These are phyloP conservation scores for Hemaris fuciformis DNA, from an alignment of 2,888 invertebrate genomes.

Conservation along the genomic window DNA sequence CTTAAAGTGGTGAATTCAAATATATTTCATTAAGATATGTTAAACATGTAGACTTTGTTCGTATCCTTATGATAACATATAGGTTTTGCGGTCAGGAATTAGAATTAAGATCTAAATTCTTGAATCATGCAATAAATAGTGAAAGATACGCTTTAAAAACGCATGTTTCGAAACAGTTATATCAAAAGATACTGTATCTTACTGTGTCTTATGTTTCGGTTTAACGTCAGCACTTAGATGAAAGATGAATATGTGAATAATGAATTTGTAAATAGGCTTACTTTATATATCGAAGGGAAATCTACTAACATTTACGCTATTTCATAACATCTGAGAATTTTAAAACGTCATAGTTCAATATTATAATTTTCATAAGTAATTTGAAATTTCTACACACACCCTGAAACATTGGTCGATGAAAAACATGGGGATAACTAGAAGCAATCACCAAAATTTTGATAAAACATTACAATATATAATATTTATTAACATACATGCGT, in stretches of 20 bases:
- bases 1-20: no score
- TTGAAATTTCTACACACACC: constrained; percentile 27
- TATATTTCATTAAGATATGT: no score
- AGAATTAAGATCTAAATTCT: no score
- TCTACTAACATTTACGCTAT: neutral
- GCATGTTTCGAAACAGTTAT: no score
- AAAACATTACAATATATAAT: neutral
- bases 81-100: no score
- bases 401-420: constrained; percentile 53
- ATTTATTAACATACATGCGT: neutral
- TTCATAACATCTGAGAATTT: neutral
- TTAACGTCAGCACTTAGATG: neutral
- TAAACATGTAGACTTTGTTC: no score
- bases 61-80: no score
- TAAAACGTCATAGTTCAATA: neutral
- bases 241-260: neutral
- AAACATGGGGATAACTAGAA: constrained; percentile 24
- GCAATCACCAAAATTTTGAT: constrained; percentile 11
- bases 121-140: no score
- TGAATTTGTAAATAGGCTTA: neutral
- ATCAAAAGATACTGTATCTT: neutral
- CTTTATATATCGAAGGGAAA: neutral
- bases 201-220: neutral
- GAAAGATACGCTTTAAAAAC: no score
- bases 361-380: neutral